phyloP scores from a whole-genome alignment of 2,888 invertebrate species.

The Plebejus argus region DNA sequence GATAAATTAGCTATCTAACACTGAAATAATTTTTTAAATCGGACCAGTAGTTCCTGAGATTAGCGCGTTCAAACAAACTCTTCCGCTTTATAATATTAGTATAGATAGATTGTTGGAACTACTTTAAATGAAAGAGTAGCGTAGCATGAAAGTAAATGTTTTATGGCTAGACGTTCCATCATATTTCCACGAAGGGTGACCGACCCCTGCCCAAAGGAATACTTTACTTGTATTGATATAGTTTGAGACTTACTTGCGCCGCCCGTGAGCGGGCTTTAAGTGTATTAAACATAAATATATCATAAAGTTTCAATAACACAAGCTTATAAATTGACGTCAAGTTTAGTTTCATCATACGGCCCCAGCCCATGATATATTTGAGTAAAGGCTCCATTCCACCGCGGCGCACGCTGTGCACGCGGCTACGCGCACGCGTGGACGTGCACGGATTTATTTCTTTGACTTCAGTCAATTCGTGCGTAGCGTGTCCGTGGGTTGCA shows the following conservation, averaged over 20 bases:
- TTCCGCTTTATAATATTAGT: no score
- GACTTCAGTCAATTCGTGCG: no score
- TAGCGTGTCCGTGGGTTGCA: no score
- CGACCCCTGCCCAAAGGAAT: conserved; percentile 15
- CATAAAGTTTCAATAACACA: not conserved
- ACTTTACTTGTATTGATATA: conserved; percentile 22
- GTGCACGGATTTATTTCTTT: no score
- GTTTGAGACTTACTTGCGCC: not conserved
- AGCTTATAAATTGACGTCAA: not conserved
- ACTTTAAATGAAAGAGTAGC: not conserved
- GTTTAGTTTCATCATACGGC: not conserved
- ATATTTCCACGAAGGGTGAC: not conserved
- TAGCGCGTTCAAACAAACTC: no score
- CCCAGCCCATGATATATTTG: not conserved
- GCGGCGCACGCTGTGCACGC: no score
- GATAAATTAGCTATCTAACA: no score
- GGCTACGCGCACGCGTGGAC: no score
- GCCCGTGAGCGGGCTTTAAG: conserved; percentile 3
- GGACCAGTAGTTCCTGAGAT: no score
- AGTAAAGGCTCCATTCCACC: no score
- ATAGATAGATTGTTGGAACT: not conserved
- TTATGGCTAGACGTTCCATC: not conserved
- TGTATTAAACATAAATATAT: conserved; percentile 22
- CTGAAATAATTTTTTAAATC: no score
- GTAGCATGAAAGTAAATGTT: not conserved